Evolutionary conservation across 2,797 vertebrate genomes (phyloP), one percentile per base, ranked within the genome.

Genomic region (Oreochromis grahami): DNA sequence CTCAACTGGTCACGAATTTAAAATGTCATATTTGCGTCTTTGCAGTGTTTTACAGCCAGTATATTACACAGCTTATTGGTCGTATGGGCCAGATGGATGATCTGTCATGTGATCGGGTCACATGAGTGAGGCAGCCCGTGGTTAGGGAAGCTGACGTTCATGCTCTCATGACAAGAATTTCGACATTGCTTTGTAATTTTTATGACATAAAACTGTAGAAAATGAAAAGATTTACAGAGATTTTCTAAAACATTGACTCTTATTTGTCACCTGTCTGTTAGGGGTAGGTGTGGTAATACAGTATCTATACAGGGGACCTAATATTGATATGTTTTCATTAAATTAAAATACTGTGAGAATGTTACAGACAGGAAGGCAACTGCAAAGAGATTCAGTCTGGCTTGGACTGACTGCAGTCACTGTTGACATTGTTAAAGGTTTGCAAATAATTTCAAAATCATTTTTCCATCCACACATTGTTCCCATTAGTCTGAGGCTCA

Each of bases 31-130:
- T 10, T 1, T 45, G 50, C 8, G 15, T 77, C 19, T 26, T 29
- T 63, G 12, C 24, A 52, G 58, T 8, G 6, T 13, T 38, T 63
- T 2, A 63, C 32, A 12, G 11, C 19, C 34, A 63, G 32, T 63
- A 5, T 50, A 8, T 1, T 13, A 50, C 17, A 50, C 9, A 19
- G 24, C 1, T 3, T 19, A 0, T 0, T 48, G 6, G 26, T n/a
- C 3, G 43, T 32, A 0, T 21, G 17, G 53, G 53, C 26, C 13
- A 91, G 92, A 92, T 87, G 89, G 82, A 83, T 85, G 86, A 91
- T 79, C 53, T 13, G 50, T 93, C 95, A 96, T 93, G 94, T 95
- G 95, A 96, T 76, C 77, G 7, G 11, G 19, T 96, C 95, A 96
- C 93, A 91, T 95, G 95, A 93, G 58, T 1, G 12, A 4, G 14